phyloP scores from a whole-genome alignment of 2,888 invertebrate genomes.

The Apamea crenata region DNA sequence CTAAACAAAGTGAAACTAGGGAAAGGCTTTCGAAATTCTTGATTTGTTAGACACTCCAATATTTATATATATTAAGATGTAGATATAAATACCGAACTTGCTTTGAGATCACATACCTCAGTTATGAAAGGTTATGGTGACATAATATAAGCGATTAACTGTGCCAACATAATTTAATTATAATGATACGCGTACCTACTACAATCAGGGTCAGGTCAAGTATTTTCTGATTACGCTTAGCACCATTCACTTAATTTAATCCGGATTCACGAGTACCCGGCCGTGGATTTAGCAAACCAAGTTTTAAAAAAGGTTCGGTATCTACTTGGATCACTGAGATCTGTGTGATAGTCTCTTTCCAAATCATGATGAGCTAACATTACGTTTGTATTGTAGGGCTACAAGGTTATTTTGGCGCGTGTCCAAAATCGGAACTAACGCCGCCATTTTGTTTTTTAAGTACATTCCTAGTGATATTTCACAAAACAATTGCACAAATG shows the following conservation, averaged over 20 bases:
- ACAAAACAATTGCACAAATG: background rate
- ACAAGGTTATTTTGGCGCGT: too few species aligned
- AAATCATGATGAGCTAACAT: background rate
- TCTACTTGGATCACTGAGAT: background rate
- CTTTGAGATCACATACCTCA: slow-evolving; percentile 16
- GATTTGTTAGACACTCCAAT: slow-evolving; percentile 3
- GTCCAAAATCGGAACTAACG: background rate
- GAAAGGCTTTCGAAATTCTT: background rate
- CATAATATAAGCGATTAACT: slow-evolving; percentile 20
- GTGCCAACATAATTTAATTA: slow-evolving; percentile 22
- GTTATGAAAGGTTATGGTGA: slow-evolving; percentile 35
- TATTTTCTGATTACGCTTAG: slow-evolving; percentile 26
- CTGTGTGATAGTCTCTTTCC: background rate
- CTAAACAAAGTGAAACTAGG: background rate
- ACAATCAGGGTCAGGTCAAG: background rate
- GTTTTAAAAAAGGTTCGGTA: background rate
- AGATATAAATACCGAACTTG: slow-evolving; percentile 7
- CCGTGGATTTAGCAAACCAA: background rate
- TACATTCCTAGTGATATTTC: background rate
- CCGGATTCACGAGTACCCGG: background rate
- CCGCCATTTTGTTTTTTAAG: background rate
- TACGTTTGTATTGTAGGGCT: background rate
- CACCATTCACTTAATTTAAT: slow-evolving; percentile 15
- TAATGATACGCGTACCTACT: slow-evolving; percentile 17
- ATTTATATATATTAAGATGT: background rate